Percentiles rank a stretch among this genome's conserved stretches.
Conservation (phyloP, 2,113 vertebrate genomes). For the Scartelaos histophorus region DNA sequence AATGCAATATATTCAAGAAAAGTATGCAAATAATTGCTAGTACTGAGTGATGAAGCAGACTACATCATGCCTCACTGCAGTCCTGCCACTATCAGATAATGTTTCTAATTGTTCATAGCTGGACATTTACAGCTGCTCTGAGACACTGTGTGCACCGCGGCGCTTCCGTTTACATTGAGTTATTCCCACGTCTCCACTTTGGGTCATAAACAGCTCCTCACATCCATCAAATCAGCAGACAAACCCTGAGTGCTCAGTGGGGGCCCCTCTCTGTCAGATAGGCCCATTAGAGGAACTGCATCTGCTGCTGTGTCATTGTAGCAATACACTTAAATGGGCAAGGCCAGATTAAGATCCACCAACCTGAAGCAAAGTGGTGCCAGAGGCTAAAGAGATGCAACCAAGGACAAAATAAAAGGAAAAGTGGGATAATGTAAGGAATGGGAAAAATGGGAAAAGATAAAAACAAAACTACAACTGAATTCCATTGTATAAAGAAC, state of each 20-base stretch:
- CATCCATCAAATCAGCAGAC: slow-evolving; percentile 46
- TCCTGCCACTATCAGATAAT: background rate
- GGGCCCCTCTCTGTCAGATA: slow-evolving; percentile 47
- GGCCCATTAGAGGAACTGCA: slow-evolving; percentile 30
- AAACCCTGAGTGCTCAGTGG: slow-evolving; percentile 33
- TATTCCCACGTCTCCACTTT: background rate
- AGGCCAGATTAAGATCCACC: slow-evolving; percentile 33
- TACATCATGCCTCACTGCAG: background rate
- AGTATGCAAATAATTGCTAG: background rate
- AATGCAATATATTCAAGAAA: too few species aligned
- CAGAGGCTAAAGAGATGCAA: slow-evolving; percentile 10
- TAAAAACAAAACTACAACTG: background rate
- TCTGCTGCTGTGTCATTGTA: slow-evolving; percentile 31
- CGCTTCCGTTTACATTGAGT: slow-evolving; percentile 21
- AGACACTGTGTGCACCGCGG: background rate
- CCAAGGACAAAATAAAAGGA: slow-evolving; percentile 23
- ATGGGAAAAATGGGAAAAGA: background rate
- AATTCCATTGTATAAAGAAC: background rate
- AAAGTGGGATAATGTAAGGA: background rate
- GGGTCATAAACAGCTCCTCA: slow-evolving; percentile 21
- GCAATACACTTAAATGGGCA: slow-evolving; percentile 20
- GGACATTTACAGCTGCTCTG: slow-evolving; percentile 1
- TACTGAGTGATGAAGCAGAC: background rate
- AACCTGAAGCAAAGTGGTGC: slow-evolving; percentile 23
- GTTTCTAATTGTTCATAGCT: background rate